These are phyloP conservation scores for Hecatera dysodea DNA, from an alignment of 2,888 invertebrate genomes.

Conservation along the genomic window DNA sequence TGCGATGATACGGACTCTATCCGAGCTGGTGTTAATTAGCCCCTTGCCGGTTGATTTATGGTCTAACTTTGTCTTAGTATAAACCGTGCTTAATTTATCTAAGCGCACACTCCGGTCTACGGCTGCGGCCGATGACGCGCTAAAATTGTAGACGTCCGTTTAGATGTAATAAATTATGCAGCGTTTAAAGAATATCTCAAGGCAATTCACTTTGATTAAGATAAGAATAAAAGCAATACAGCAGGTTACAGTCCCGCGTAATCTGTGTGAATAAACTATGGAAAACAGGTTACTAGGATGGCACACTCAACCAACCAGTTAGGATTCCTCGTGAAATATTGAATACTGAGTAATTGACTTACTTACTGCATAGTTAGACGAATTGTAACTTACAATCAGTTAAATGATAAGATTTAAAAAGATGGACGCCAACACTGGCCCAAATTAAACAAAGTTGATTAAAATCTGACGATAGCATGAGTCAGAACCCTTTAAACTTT, in stretches of 20 bases:
- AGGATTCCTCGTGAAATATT: constrained; percentile 23
- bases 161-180: constrained; percentile 54
- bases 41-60: constrained; percentile 83
- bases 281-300: constrained; percentile 38
- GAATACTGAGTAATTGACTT: constrained; percentile 10
- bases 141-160: constrained; percentile 59
- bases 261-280: constrained; percentile 37
- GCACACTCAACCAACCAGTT: constrained; percentile 22
- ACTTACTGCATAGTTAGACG: neutral
- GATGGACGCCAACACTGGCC: constrained; percentile 1
- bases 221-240: constrained; percentile 50
- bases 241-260: constrained; percentile 25
- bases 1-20: constrained; percentile 78
- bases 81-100: constrained; percentile 76
- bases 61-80: constrained; percentile 77
- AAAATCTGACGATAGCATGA: constrained; percentile 18
- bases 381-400: neutral
- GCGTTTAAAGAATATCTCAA: constrained; percentile 53
- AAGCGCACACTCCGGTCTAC: constrained; percentile 51
- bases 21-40: constrained; percentile 81
- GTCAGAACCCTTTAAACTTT: constrained; percentile 33
- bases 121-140: constrained; percentile 64
- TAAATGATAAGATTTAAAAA: neutral
- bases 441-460: constrained; percentile 28
- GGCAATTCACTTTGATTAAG: constrained; percentile 54